Conservation (phyloP, 2,113 vertebrate species). For the Cavia porcellus region DNA sequence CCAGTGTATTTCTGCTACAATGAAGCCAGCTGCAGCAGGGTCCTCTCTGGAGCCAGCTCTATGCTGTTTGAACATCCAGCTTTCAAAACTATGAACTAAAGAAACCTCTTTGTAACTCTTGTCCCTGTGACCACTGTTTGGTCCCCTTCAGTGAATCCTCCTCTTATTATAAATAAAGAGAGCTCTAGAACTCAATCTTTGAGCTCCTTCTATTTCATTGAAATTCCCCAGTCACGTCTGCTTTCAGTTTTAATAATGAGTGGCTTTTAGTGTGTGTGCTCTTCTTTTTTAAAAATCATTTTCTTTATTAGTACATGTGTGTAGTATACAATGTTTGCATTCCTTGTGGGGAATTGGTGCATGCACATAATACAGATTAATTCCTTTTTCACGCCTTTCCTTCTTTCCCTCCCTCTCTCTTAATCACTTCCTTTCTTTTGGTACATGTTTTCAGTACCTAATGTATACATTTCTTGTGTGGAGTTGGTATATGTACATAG, state of each 20-base stretch:
- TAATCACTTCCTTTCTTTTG: not conserved
- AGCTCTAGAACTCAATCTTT: not conserved
- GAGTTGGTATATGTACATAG: not conserved
- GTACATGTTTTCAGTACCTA: not conserved
- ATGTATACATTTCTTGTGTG: not conserved
- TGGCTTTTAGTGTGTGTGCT: not conserved
- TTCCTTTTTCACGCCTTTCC: not conserved
- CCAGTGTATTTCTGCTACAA: not conserved
- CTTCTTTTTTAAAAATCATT: not conserved
- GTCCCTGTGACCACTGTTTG: not conserved
- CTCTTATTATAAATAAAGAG: not conserved
- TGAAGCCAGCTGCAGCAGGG: not conserved
- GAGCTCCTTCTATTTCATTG: not conserved
- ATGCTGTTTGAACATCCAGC: not conserved
- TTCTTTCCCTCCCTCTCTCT: not conserved
- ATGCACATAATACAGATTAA: not conserved
- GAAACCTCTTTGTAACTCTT: not conserved
- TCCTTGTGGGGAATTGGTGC: not conserved
- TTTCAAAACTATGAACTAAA: not conserved
- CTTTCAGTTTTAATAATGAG: constrained; percentile 17
- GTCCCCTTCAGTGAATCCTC: constrained; percentile 2
- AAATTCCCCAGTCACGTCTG: not conserved
- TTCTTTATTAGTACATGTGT: not conserved
- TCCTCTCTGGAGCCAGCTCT: not conserved
- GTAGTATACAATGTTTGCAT: not conserved